phyloP scores from a whole-genome alignment of 1,140 invertebrate genomes.

The Ganaspis sp. region DNA sequence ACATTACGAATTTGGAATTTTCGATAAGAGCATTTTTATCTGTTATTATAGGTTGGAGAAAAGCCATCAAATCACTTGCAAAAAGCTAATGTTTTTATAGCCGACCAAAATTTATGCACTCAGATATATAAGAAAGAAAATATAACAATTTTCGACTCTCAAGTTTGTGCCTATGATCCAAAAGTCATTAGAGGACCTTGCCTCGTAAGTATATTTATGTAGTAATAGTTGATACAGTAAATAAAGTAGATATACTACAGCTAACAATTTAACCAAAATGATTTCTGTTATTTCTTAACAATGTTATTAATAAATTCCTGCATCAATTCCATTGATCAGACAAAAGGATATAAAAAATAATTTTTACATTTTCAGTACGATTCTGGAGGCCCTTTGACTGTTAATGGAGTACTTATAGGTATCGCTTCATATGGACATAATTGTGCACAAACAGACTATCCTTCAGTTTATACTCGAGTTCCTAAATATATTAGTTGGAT shows the following conservation, averaged over 20 bases:
- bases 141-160: not conserved
- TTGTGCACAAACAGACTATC: slow-evolving; percentile 62
- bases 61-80: slow-evolving; percentile 22
- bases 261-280: no score
- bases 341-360: not conserved
- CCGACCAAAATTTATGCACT: slow-evolving; percentile 22
- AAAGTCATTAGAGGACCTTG: slow-evolving; percentile 16
- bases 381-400: slow-evolving; percentile 76
- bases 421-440: slow-evolving; percentile 70
- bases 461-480: slow-evolving; percentile 67
- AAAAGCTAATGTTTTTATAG: slow-evolving; percentile 20
- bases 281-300: no score
- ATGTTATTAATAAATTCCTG: no score
- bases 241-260: no score
- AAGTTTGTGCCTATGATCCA: slow-evolving; percentile 34
- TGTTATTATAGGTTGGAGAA: not conserved
- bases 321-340: no score
- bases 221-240: no score
- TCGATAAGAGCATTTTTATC: no score
- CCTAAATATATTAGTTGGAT: slow-evolving; percentile 50
- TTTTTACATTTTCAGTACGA: slow-evolving; percentile 67
- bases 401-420: slow-evolving; percentile 64
- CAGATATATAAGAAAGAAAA: slow-evolving; percentile 17
- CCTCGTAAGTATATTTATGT: slow-evolving; percentile 19
- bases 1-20: no score